phyloP scores from a whole-genome alignment of 2,113 vertebrate genomes.

The Paradisaea rubra region DNA sequence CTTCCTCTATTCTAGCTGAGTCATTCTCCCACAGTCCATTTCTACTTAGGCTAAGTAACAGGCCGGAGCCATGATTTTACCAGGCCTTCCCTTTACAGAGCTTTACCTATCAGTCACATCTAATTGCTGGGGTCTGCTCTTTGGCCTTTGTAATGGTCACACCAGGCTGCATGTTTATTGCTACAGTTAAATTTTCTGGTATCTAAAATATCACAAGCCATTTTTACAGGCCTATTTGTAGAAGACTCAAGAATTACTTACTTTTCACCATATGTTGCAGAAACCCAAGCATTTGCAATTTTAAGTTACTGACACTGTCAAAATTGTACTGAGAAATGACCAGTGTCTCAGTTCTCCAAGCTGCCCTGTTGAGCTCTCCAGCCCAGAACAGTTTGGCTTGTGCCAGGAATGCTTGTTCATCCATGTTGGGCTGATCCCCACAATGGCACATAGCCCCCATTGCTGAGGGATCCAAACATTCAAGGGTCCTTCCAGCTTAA shows the following conservation, averaged over 20 bases:
- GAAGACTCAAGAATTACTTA: background rate
- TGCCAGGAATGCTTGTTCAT: background rate
- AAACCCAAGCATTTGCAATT: background rate
- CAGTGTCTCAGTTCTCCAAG: background rate
- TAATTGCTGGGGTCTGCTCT: background rate
- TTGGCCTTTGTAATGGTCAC: background rate
- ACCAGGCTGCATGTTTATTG: background rate
- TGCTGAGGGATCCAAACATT: background rate
- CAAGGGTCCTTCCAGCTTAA: background rate
- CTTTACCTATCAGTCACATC: background rate
- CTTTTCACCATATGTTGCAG: fast-evolving
- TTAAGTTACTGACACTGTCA: background rate
- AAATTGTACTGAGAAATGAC: background rate
- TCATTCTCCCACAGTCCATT: too few species aligned
- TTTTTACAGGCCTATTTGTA: background rate
- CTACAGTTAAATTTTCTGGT: background rate
- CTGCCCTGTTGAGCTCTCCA: background rate
- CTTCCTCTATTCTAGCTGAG: too few species aligned
- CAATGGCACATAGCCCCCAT: background rate
- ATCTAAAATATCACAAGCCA: background rate
- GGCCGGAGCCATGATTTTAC: too few species aligned
- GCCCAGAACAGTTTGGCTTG: background rate
- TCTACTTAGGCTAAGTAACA: too few species aligned
- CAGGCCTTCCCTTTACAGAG: too few species aligned
- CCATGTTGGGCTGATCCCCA: background rate